Percentiles rank a stretch among this genome's conserved stretches.
Conservation (phyloP, 2,888 invertebrate genomes). For the Exephanes ischioxanthus region DNA sequence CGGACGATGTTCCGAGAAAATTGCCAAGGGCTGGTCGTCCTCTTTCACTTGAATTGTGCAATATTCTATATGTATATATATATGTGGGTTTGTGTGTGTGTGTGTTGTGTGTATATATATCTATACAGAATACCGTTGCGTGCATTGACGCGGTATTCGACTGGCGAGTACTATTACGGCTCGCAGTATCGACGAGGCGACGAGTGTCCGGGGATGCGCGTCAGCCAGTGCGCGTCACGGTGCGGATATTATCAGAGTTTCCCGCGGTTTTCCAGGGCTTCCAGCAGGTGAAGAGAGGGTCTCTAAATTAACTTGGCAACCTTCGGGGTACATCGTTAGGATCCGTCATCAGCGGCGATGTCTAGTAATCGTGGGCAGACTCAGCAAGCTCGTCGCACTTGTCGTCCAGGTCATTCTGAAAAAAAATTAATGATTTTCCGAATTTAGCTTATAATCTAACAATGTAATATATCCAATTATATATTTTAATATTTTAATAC, state of each 20-base stretch:
- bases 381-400: slow-evolving; percentile 92
- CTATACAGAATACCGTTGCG: neutral
- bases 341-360: slow-evolving; percentile 46
- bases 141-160: slow-evolving; percentile 54
- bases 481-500: neutral
- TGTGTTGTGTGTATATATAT: neutral
- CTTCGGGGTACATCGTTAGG: slow-evolving; percentile 28
- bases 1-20: slow-evolving; percentile 31
- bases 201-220: slow-evolving; percentile 67
- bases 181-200: slow-evolving; percentile 66
- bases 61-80: neutral
- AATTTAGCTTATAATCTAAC: neutral
- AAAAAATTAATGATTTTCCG: slow-evolving; percentile 48
- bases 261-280: slow-evolving; percentile 52
- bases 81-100: too few species aligned
- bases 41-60: slow-evolving; percentile 28
- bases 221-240: slow-evolving; percentile 56
- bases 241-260: slow-evolving; percentile 56
- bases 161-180: slow-evolving; percentile 54
- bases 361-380: slow-evolving; percentile 77
- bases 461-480: neutral
- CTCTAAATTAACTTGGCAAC: slow-evolving; percentile 15
- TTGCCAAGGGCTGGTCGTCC: slow-evolving; percentile 1
- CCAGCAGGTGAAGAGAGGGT: slow-evolving; percentile 34
- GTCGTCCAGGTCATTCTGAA: slow-evolving; percentile 92